Evolutionary conservation across 2,113 vertebrate genomes (phyloP).

Genomic region (Athene cunicularia): DNA sequence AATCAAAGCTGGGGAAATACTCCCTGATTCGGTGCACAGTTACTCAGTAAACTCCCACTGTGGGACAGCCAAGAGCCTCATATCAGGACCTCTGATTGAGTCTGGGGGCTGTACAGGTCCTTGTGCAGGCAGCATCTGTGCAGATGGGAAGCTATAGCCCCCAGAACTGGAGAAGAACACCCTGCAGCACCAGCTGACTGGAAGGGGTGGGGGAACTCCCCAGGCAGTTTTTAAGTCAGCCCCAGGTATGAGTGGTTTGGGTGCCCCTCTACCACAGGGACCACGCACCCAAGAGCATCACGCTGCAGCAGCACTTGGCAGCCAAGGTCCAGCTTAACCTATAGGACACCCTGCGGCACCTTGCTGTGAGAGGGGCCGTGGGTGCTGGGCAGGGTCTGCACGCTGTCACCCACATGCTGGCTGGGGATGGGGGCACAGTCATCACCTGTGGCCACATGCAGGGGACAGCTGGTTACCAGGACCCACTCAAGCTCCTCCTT

Average conservation of each 20-base stretch:
- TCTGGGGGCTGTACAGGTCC: not conserved
- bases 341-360: not conserved
- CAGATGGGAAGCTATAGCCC: fast-evolving
- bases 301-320: fast-evolving
- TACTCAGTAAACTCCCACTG: not conserved
- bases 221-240: not conserved
- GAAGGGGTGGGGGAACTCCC: not conserved
- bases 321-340: not conserved
- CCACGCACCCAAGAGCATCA: not conserved
- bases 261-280: not conserved
- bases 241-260: not conserved
- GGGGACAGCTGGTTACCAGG: not conserved
- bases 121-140: not conserved
- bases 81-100: not conserved
- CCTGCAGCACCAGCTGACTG: not conserved
- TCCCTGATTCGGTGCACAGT: not conserved
- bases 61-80: not conserved
- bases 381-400: not conserved
- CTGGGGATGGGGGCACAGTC: not conserved
- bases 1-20: not conserved
- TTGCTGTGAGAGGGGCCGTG: not conserved
- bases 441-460: not conserved
- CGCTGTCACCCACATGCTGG: not conserved
- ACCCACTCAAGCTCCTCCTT: not conserved
- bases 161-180: not conserved